These are phyloP conservation scores for Tenthredo distinguenda DNA, from an alignment of 2,888 invertebrate genomes.

Conservation along the genomic window DNA sequence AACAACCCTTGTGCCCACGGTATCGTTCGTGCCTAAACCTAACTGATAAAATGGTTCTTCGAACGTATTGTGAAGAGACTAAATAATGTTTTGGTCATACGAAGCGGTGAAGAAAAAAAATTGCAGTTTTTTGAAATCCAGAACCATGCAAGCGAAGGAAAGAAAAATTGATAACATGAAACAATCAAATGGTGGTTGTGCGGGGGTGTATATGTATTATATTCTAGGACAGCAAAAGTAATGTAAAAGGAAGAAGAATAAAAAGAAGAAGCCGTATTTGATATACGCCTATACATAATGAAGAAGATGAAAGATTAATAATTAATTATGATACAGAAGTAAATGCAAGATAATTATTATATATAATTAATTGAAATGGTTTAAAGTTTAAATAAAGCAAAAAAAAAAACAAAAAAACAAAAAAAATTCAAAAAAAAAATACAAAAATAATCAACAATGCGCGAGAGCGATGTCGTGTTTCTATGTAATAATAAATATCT, in stretches of 20 bases:
- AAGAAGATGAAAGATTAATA: constrained; percentile 70
- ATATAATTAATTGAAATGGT: constrained; percentile 63
- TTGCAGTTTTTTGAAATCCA: constrained; percentile 62
- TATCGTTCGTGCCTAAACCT: constrained; percentile 33
- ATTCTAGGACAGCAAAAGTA: constrained; percentile 59
- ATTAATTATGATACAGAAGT: constrained; percentile 73
- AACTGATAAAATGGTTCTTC: constrained; percentile 40
- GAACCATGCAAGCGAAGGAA: constrained; percentile 40
- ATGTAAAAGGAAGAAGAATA: constrained; percentile 54
- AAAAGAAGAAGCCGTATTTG: constrained; percentile 66
- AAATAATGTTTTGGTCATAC: constrained; percentile 48
- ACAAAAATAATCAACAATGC: constrained; percentile 45
- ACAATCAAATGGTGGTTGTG: constrained; percentile 55
- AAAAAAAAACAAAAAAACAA: constrained; percentile 60
- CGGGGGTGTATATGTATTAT: constrained; percentile 56
- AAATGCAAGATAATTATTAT: constrained; percentile 57
- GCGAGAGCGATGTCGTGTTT: constrained; percentile 66
- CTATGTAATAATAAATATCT: constrained; percentile 58
- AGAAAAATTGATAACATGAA: constrained; percentile 44
- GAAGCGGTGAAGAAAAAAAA: constrained; percentile 62
- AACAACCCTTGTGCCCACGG: constrained; percentile 46
- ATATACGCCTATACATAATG: constrained; percentile 71
- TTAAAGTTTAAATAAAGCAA: constrained; percentile 73
- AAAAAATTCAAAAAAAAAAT: constrained; percentile 64
- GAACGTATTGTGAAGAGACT: constrained; percentile 58